Base-by-base conservation (phyloP, 1,140 invertebrate species). In the Ceratitis capitata region DNA sequence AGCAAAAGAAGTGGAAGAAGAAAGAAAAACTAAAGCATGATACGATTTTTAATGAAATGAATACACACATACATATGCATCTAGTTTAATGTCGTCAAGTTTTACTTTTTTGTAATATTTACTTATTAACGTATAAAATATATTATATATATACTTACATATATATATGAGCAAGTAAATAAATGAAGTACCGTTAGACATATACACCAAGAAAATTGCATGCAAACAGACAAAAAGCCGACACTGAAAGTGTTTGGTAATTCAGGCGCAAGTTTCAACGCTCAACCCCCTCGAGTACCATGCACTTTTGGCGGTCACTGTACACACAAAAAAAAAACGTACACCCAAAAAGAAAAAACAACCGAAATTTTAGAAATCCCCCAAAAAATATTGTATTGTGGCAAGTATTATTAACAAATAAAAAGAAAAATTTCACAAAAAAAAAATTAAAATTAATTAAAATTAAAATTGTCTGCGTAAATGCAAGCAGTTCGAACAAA, bases 31-130 rank as follows among this genome's bases (percentile, higher is more conserved):
- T n/a, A n/a, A 88, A 87, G 61, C 87, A 85, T 86, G 58, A 82
- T 85, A 85, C 82, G 82, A 85, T 85, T 82, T 85, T 64, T 86
- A 86, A 87, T 86, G 78, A 64, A 86, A 84, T 88, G 87, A 87
- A 89, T 89, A 88, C 88, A 89, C 64, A 85, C 61, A 87, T 61
- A 87, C 87, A 89, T 89, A 90, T 90, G 89, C 88, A 87, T 86
- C 87, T 91, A 91, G 89, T 91, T 90, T 91, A 91, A 90, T 91
- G 89, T 91, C 89, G 89, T 90, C 88, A 89, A 89, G 86, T 89
- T 90, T 90, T 90, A 90, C 89, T 90, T 90, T 86, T 90, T 89
- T 90, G 89, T 90, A 90, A 89, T 88, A 90, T 89, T 90, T 90
- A 90, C 90, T 90, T 89, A 69, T 45, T 86, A 87, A 86, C 88